phyloP scores from a whole-genome alignment of 2,113 vertebrate genomes.

The Turdus rufiventris region DNA sequence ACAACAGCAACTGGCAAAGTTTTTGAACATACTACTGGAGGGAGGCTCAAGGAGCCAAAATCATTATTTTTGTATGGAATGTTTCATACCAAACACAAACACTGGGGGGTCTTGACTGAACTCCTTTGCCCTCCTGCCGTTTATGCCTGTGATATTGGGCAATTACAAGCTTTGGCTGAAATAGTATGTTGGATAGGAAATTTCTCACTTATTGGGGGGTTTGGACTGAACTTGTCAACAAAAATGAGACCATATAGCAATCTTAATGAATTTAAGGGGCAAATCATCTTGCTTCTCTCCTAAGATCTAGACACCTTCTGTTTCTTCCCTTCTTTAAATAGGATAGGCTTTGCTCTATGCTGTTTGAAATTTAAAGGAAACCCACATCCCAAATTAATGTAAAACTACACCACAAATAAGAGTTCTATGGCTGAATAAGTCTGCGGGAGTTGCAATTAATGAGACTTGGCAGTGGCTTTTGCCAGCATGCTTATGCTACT shows the following conservation, averaged over 20 bases:
- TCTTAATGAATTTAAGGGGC: slow-evolving; percentile 8
- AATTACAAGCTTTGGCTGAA: slow-evolving; percentile 61
- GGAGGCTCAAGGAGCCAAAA: slow-evolving; percentile 56
- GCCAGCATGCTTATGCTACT: slow-evolving; percentile 49
- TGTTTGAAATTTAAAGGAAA: slow-evolving; percentile 43
- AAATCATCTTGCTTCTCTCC: neutral
- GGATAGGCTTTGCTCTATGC: neutral
- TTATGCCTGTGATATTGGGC: slow-evolving; percentile 52
- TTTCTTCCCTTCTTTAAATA: neutral
- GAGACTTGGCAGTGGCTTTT: slow-evolving; percentile 62
- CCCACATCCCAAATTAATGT: slow-evolving; percentile 44
- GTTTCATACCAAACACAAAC: slow-evolving; percentile 66
- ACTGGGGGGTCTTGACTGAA: slow-evolving; percentile 59
- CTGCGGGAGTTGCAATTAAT: slow-evolving; percentile 66
- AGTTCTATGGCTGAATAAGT: slow-evolving; percentile 46
- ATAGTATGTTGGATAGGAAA: slow-evolving; percentile 1
- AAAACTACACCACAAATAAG: slow-evolving; percentile 49
- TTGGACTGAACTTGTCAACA: slow-evolving; percentile 20
- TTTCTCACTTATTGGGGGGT: slow-evolving; percentile 23
- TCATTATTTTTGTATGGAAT: slow-evolving; percentile 70
- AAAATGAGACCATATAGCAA: neutral
- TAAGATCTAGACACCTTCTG: neutral
- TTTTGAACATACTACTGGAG: slow-evolving; percentile 46
- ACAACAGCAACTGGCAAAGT: slow-evolving; percentile 49
- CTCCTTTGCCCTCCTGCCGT: slow-evolving; percentile 46